These are phyloP conservation scores for Stegastes partitus DNA, from an alignment of 2,113 vertebrate species.

Conservation along the genomic window DNA sequence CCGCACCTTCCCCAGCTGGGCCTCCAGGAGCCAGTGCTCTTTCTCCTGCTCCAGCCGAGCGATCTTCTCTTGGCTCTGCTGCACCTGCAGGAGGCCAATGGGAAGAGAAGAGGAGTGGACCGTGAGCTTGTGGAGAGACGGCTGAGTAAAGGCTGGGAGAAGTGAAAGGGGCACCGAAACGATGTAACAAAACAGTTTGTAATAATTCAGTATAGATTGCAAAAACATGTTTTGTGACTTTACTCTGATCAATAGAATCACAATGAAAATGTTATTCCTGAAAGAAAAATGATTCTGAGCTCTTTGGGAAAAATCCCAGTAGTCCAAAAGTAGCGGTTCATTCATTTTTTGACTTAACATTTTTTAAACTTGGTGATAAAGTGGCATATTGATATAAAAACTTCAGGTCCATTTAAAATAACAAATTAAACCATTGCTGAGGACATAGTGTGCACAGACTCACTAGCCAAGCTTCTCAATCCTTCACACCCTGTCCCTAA, in stretches of 20 bases:
- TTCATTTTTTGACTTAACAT: too few relatives aligned
- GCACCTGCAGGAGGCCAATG: constrained; percentile 85
- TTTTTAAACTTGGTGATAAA: background rate
- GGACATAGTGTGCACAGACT: background rate
- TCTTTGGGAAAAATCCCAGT: too few relatives aligned
- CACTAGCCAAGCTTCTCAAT: background rate
- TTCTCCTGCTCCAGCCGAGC: constrained; percentile 97
- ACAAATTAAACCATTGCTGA: background rate
- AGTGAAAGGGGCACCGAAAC: constrained; percentile 17
- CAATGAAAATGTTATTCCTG: too few relatives aligned
- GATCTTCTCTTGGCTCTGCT: constrained; percentile 97
- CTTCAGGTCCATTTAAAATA: too few relatives aligned
- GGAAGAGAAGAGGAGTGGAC: constrained; percentile 29
- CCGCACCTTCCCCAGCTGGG: constrained; percentile 95
- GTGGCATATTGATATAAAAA: background rate
- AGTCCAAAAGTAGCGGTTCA: too few relatives aligned
- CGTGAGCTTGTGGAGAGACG: constrained; percentile 39
- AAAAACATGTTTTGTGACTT: background rate
- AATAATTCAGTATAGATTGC: background rate
- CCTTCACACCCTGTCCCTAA: constrained; percentile 36
- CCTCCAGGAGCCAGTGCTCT: constrained; percentile 98
- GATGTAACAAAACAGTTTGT: constrained; percentile 1
- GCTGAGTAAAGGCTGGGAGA: constrained; percentile 4
- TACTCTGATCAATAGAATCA: background rate
- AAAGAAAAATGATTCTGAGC: too few relatives aligned